These are phyloP conservation scores for Pomatorhinus ruficollis DNA, from an alignment of 2,113 vertebrate genomes.

Conservation along the genomic window DNA sequence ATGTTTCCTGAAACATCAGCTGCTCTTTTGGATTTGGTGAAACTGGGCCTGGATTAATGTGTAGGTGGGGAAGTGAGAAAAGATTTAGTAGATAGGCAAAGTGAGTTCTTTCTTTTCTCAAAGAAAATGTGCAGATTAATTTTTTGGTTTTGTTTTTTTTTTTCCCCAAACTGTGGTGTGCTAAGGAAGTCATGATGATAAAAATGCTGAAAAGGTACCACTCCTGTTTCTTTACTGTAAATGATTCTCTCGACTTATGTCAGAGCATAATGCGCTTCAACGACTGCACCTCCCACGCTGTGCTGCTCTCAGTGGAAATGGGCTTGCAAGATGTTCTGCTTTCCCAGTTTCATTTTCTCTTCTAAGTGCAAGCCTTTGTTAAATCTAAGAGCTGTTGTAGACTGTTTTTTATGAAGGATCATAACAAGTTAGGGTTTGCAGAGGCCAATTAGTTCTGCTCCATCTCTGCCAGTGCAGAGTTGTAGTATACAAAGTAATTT, in stretches of 20 bases:
- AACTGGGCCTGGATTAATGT: not conserved
- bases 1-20: not conserved
- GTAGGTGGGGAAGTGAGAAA: not conserved
- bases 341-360: constrained; percentile 22
- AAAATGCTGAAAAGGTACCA: not conserved
- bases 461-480: constrained; percentile 2
- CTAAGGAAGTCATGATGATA: not conserved
- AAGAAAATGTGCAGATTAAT: not conserved
- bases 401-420: constrained; percentile 10
- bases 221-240: not conserved
- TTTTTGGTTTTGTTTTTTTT: not conserved
- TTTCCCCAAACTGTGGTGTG: not conserved
- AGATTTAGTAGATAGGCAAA: not conserved
- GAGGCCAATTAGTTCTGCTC: constrained; percentile 58
- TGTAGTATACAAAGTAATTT: constrained; percentile 25
- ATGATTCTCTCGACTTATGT: not conserved
- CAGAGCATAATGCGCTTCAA: not conserved
- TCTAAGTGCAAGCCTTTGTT: constrained; percentile 13
- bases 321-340: constrained; percentile 9
- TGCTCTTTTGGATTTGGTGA: not conserved
- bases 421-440: constrained; percentile 35
- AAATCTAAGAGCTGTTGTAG: not conserved
- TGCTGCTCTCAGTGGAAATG: not conserved
- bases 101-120: not conserved
- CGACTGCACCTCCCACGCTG: not conserved